phyloP scores from a whole-genome alignment of 2,113 vertebrate species.

The Eulemur macaco region DNA sequence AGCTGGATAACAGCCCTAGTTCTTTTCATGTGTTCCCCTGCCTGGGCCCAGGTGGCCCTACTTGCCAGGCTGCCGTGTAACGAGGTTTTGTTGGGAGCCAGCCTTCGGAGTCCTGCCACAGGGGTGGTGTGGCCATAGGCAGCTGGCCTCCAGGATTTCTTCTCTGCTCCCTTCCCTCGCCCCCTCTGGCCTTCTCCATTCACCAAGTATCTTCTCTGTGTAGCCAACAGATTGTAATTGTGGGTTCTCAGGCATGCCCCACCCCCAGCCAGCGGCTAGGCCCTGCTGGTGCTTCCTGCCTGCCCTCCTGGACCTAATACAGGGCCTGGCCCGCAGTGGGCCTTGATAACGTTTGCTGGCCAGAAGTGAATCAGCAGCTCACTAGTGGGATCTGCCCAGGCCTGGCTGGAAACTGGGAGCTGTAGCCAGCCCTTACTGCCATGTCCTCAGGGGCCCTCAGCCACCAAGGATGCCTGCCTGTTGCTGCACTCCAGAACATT shows the following conservation, averaged over 20 bases:
- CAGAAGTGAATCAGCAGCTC: not conserved
- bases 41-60: not conserved
- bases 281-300: not conserved
- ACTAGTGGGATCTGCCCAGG: not conserved
- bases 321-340: not conserved
- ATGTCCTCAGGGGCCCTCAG: constrained; percentile 13
- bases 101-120: not conserved
- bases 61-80: not conserved
- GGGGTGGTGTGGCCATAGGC: not conserved
- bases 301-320: too few species aligned
- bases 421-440: not conserved
- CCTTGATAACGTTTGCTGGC: not conserved
- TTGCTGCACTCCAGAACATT: not conserved
- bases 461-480: not conserved
- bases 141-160: not conserved
- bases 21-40: not conserved
- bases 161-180: not conserved
- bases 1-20: not conserved
- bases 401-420: not conserved
- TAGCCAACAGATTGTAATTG: not conserved
- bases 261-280: not conserved
- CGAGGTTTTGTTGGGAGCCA: not conserved
- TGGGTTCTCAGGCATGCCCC: not conserved
- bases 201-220: not conserved
- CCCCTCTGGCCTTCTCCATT: not conserved